These are phyloP conservation scores for Oegoconia quadripuncta DNA, from an alignment of 2,888 invertebrate genomes.

Conservation along the genomic window DNA sequence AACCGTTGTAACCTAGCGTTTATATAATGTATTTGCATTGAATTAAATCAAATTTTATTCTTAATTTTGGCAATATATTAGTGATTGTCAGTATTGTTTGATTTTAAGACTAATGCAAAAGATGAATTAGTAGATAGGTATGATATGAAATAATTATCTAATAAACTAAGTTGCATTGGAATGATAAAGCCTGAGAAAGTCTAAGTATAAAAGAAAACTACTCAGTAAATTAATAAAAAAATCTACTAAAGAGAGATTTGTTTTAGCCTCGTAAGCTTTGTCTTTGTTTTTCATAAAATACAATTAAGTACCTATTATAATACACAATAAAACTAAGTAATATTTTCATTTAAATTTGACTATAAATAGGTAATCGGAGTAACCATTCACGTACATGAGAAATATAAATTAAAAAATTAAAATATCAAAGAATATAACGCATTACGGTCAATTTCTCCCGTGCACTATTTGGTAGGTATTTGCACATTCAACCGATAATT, in stretches of 20 bases:
- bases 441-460: conserved; percentile 10
- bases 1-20: no score
- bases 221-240: background rate
- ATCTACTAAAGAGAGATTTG: conserved; percentile 1
- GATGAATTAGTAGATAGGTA: no score
- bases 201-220: background rate
- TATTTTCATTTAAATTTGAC: conserved; percentile 50
- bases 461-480: no score
- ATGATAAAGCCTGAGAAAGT: background rate
- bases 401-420: conserved; percentile 26
- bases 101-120: no score
- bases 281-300: conserved; percentile 50
- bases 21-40: no score
- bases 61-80: no score
- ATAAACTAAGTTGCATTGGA: background rate
- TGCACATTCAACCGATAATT: no score
- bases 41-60: no score
- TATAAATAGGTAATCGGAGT: conserved; percentile 74
- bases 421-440: conserved; percentile 11
- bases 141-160: background rate
- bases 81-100: no score
- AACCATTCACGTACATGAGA: conserved; percentile 48
- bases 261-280: conserved; percentile 70
- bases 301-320: conserved; percentile 44
- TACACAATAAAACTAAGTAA: conserved; percentile 48